Evolutionary conservation across 2,113 vertebrate species (phyloP), one percentile per base, ranked within the genome.

Genomic region (Origma solitaria): DNA sequence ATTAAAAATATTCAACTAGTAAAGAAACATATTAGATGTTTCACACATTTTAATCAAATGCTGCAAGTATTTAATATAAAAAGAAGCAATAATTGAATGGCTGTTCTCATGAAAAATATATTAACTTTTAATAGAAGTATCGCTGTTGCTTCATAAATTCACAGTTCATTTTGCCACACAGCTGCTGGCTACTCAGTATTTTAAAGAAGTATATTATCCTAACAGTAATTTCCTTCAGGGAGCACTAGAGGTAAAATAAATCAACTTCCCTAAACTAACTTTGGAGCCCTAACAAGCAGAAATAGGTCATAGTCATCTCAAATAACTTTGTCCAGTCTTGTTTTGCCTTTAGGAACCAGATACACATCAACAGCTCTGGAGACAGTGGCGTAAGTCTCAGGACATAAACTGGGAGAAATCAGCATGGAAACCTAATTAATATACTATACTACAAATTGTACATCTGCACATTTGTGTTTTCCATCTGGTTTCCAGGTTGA

Each of bases 21-120:
- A 88, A 81, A 78, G 44, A n/a, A 57, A 84, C 13, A 25, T 70
- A 70, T 58, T 62, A 49, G 25, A 37, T 21, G 21, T 75, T 58
- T 86, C 60, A 78, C 62, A 86, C 21, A 54, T 88, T 92, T 94
- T 69, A 94, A 93, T 88, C 70, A 85, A 92, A 85, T 37, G 12
- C 3, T 76, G 31, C 14, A 47, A 31, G n/a, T 68, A 60, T 81
- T 81, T 86, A 78, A 82, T 82, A 89, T 28, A 66, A 78, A 81
- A 92, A 27, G 0, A 33, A 53, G 18, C 33, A 84, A 84, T 68
- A 71, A 89, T 68, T 84, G 75, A 91, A 61, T 17, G 24, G 40
- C 31, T 70, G 3, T 64, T 84, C 47, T 60, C 31, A 28, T 66
- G 33, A 40, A 86, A 88, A 88, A 80, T 44, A 56, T 19, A 64